Percentiles rank a stretch among this genome's conserved stretches.
Evolutionary conservation across 2,113 vertebrate genomes (phyloP).

Genomic region (Carettochelys insculpta): DNA sequence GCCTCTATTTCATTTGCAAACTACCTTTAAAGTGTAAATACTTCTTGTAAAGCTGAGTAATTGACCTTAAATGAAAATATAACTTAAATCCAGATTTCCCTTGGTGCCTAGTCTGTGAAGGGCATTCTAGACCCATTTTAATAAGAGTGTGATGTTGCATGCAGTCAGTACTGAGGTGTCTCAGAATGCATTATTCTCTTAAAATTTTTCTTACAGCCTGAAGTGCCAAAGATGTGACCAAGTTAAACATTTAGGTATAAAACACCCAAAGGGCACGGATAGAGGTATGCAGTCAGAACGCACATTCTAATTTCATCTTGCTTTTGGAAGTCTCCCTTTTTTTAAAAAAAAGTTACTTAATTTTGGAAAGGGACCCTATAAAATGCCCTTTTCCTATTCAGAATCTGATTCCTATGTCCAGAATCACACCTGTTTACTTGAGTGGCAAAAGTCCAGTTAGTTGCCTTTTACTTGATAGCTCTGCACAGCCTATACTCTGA

Average conservation of each 20-base stretch:
- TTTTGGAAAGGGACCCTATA: not conserved
- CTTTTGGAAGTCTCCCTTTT: not conserved
- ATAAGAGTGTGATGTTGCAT: not conserved
- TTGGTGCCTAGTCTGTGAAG: not conserved
- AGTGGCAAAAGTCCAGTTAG: not conserved
- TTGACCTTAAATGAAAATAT: not conserved
- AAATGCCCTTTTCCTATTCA: not conserved
- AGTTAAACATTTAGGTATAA: slow-evolving; percentile 18
- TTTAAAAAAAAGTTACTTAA: not conserved
- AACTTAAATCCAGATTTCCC: not conserved
- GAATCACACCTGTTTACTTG: not conserved
- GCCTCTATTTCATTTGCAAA: not conserved
- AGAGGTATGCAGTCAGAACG: accelerated
- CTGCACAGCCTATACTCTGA: not conserved
- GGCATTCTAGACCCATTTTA: slow-evolving; percentile 11
- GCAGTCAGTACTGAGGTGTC: not conserved
- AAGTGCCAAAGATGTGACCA: not conserved
- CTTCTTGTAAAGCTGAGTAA: not conserved
- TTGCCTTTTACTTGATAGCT: not conserved
- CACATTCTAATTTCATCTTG: not conserved
- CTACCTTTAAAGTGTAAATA: not conserved
- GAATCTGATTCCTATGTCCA: not conserved
- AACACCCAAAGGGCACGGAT: slow-evolving; percentile 23
- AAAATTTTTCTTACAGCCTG: no score
- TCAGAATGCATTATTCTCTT: not conserved